phyloP scores from a whole-genome alignment of 2,797 vertebrate genomes.

The Lithobates pipiens region DNA sequence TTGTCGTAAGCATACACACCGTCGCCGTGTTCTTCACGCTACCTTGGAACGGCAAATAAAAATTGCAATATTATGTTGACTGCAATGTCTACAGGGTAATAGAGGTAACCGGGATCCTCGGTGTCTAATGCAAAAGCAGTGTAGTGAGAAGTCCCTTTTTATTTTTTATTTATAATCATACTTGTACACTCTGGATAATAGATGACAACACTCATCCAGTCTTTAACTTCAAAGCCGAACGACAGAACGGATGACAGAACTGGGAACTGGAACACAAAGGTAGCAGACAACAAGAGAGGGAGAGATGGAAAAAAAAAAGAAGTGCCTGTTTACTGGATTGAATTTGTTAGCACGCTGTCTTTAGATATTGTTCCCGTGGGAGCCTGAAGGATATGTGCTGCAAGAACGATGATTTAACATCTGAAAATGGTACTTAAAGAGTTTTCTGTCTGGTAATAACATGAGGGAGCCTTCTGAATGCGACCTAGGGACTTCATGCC shows the following conservation, averaged over 20 bases:
- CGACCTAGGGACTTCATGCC: slow-evolving; percentile 79
- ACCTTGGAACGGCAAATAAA: slow-evolving; percentile 16
- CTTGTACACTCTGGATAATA: slow-evolving; percentile 80
- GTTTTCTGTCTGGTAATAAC: slow-evolving; percentile 80
- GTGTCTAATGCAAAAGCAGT: slow-evolving; percentile 88
- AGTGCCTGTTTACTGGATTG: slow-evolving; percentile 83
- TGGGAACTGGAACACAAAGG: slow-evolving; percentile 74
- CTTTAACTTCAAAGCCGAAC: slow-evolving; percentile 78
- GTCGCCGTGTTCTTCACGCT: slow-evolving; percentile 66
- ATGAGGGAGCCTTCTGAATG: slow-evolving; percentile 77
- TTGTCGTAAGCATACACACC: slow-evolving; percentile 67
- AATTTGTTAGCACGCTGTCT: slow-evolving; percentile 84
- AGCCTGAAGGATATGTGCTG: slow-evolving; percentile 76
- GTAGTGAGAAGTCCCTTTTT: slow-evolving; percentile 82
- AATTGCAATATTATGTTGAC: slow-evolving; percentile 70
- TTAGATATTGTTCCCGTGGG: slow-evolving; percentile 82
- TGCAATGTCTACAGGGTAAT: slow-evolving; percentile 72
- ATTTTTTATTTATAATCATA: slow-evolving; percentile 93
- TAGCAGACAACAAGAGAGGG: slow-evolving; percentile 77
- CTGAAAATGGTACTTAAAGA: slow-evolving; percentile 81
- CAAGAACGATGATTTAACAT: slow-evolving; percentile 77
- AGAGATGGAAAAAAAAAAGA: slow-evolving; percentile 57
- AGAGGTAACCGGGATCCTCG: slow-evolving; percentile 71
- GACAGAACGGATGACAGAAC: slow-evolving; percentile 79
- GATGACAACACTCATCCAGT: slow-evolving; percentile 82